phyloP scores from a whole-genome alignment of 1,140 invertebrate species.

The Melitaea cinxia region DNA sequence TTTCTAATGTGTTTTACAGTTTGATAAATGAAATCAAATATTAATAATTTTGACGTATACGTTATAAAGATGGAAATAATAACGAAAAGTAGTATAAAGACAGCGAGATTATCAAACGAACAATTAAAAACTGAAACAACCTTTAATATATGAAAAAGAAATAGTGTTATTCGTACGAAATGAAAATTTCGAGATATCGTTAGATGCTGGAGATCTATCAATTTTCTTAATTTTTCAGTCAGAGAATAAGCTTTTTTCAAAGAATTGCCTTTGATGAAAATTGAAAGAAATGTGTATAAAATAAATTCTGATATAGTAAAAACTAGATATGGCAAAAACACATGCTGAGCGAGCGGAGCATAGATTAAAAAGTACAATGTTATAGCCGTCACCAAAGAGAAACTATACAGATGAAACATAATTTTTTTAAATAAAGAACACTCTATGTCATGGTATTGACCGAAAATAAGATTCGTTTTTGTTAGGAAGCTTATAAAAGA shows the following conservation, averaged over 20 bases:
- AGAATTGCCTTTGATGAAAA: neutral
- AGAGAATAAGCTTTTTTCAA: neutral
- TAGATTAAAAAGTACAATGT: neutral
- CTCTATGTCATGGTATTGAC: neutral
- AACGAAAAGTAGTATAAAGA: too few species aligned
- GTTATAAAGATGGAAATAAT: neutral
- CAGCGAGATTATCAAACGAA: too few species aligned
- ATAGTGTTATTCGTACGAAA: too few species aligned
- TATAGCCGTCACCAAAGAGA: neutral
- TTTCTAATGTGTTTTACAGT: neutral
- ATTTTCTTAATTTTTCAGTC: too few species aligned
- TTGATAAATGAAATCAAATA: neutral
- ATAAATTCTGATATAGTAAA: neutral
- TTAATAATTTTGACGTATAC: neutral
- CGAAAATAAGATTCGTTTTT: neutral
- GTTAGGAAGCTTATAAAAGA: neutral
- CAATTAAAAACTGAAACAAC: too few species aligned
- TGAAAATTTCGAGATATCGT: too few species aligned
- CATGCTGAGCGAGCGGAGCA: neutral
- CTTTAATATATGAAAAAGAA: too few species aligned
- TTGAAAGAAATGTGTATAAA: neutral
- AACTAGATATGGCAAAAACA: too few species aligned
- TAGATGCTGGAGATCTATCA: too few species aligned
- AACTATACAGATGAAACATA: neutral
- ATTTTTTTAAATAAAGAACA: neutral